phyloP scores from a whole-genome alignment of 1,140 invertebrate species.

The Metopolophium dirhodum region DNA sequence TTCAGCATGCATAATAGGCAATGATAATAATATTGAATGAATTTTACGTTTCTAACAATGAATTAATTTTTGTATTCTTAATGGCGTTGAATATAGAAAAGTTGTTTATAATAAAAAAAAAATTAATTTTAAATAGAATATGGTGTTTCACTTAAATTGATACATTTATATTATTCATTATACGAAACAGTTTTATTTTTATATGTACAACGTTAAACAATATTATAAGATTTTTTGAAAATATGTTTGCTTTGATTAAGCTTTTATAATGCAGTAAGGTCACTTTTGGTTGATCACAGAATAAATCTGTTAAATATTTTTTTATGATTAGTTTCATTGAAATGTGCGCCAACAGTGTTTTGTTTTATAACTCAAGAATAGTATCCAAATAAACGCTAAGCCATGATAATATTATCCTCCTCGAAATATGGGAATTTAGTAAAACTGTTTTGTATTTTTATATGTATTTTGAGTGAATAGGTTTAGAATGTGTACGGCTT shows the following conservation, averaged over 20 bases:
- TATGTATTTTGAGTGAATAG: background rate
- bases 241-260: too few species aligned
- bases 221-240: too few species aligned
- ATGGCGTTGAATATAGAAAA: background rate
- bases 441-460: background rate
- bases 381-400: background rate
- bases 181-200: too few species aligned
- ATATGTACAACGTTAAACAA: too few species aligned
- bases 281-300: background rate
- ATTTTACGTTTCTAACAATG: background rate
- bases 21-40: background rate
- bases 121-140: background rate
- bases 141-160: background rate
- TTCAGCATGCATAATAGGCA: background rate
- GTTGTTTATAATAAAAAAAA: background rate
- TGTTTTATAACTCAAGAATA: background rate
- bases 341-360: background rate
- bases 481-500: too few species aligned
- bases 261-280: too few species aligned
- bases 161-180: too few species aligned
- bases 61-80: background rate
- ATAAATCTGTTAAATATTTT: background rate
- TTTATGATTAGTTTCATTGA: background rate
- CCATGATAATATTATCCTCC: background rate
- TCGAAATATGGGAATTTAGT: background rate